Evolutionary conservation across 2,113 vertebrate genomes (phyloP).

Genomic region (Anhinga anhinga): DNA sequence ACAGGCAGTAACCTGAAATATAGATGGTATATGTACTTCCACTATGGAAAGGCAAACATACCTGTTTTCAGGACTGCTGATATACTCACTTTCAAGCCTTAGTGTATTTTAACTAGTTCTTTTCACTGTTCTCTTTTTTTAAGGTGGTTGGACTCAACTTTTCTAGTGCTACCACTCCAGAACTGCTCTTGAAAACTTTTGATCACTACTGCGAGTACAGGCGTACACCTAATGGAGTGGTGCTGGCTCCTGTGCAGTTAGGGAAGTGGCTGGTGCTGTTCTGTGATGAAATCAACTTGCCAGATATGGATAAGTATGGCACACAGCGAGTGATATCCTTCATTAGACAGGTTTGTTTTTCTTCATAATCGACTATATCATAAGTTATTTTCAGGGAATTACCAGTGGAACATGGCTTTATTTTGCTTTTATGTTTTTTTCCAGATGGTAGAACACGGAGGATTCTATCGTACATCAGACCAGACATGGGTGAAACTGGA

Average conservation of each 20-base stretch:
- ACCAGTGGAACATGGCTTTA: neutral
- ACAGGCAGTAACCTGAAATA: neutral
- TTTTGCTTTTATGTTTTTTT: neutral
- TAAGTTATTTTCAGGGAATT: neutral
- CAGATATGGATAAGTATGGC: conserved; percentile 98
- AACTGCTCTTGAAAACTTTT: conserved; percentile 96
- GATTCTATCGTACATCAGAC: conserved; percentile 96
- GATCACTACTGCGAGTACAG: conserved; percentile 99
- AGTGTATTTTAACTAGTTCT: neutral
- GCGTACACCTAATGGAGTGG: conserved; percentile 93
- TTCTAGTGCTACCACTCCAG: conserved; percentile 96
- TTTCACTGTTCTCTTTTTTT: neutral
- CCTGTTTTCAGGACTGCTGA: neutral
- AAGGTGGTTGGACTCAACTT: conserved; percentile 99
- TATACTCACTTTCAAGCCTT: neutral
- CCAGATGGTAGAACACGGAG: conserved; percentile 98
- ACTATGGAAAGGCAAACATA: neutral
- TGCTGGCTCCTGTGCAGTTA: conserved; percentile 94
- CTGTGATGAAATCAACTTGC: conserved; percentile 98
- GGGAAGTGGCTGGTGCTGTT: conserved; percentile 98
- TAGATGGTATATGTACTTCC: neutral
- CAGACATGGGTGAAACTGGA: conserved; percentile 99
- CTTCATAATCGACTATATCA: neutral
- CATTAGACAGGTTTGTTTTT: conserved; percentile 87
- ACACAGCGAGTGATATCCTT: conserved; percentile 99